Base-by-base conservation (phyloP, 1,140 invertebrate species). In the Eciton burchellii region DNA sequence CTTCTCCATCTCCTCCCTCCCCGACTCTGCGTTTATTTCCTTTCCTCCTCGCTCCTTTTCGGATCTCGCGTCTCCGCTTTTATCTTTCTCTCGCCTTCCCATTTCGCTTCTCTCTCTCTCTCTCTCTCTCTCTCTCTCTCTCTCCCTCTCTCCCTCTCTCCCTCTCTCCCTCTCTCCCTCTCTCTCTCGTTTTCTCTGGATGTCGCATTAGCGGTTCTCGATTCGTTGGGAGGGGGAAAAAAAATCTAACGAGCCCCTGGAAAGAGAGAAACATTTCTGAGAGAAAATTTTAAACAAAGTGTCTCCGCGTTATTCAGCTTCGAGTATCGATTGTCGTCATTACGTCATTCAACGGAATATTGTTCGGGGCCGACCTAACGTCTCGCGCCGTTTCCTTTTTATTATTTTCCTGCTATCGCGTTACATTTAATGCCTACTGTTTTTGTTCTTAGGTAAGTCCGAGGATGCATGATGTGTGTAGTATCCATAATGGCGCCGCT, bases 1-100 rank as follows among this genome's bases (percentile, higher is more conserved):
- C 86, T 90, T 88, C 88, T 88, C 66, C 47, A 45, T 83, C 72
- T 73, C 62, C 47, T n/a, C 49, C 49, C 83, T 60, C 76, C 45
- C 54, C 59, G 21, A 21, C 43, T 62, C 49, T 52, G 45, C n/a
- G 16, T 60, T 70, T 56, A 57, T 74, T 59, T 60, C 60, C 57
- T 63, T 24, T 60, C 54, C 65, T 56, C 59, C n/a, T 70, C 19
- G 26, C 41, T 54, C 63, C 52, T 81, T 72, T 70, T 54, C 19
- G 35, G 71, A 77, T 57, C 71, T 56, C 65, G 16, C 19, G n/a
- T 87, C 77, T 68, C 68, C 66, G 45, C 41, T 47, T 83, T 43
- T 74, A 26, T 57, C 43, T 19, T 21, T 82, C 68, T 56, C 47
- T 29, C 54, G 47, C 62, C 35, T 57, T 60, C 41, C 35, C 56